Conservation (phyloP, 2,797 vertebrate species). For the Nasua narica region DNA sequence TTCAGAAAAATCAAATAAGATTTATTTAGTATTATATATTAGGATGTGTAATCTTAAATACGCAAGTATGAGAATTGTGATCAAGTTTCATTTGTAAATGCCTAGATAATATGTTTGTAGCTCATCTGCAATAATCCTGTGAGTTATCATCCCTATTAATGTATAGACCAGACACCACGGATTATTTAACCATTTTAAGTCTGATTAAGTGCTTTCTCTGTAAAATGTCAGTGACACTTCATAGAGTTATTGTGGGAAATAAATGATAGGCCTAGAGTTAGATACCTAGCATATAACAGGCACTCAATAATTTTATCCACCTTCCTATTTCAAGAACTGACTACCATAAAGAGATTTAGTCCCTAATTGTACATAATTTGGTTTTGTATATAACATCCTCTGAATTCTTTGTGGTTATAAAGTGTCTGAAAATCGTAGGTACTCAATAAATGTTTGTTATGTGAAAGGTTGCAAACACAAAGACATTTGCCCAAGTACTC, state of each 20-base stretch:
- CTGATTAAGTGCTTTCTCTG: not conserved
- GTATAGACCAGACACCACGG: not conserved
- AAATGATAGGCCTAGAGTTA: not conserved
- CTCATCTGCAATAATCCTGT: not conserved
- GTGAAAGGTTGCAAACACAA: not conserved
- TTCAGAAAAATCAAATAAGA: not conserved
- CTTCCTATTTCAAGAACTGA: not conserved
- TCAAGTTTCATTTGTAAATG: not conserved
- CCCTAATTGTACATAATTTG: not conserved
- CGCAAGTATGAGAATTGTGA: not conserved
- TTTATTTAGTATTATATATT: not conserved
- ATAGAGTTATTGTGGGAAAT: not conserved
- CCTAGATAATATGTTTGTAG: not conserved
- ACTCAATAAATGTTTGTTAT: not conserved
- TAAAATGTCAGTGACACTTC: not conserved
- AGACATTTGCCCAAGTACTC: not conserved
- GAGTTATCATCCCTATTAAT: not conserved
- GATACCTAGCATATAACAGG: not conserved
- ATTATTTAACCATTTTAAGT: not conserved
- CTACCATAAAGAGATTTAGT: not conserved
- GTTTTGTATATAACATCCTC: not conserved
- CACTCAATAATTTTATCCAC: not conserved
- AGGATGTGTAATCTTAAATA: not conserved
- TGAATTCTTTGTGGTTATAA: not conserved
- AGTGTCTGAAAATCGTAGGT: not conserved